Evolutionary conservation across 2,888 invertebrate genomes (phyloP).

Genomic region (Scrobipalpa atriplicella): DNA sequence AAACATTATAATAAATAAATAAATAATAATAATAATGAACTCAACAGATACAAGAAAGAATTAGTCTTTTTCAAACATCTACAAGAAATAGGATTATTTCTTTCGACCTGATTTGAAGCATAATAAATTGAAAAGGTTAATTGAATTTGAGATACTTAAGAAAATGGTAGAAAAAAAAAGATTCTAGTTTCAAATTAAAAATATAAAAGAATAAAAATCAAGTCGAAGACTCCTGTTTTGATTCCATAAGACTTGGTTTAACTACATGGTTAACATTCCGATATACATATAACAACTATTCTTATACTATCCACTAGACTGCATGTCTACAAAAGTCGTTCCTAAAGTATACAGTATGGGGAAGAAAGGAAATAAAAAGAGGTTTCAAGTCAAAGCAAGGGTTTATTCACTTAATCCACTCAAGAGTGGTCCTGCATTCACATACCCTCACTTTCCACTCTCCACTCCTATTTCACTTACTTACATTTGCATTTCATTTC

Average conservation of each 20-base stretch:
- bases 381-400: slow-evolving; percentile 12
- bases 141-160: too few species aligned
- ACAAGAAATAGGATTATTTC: background rate
- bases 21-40: background rate
- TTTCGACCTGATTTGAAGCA: too few species aligned
- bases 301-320: background rate
- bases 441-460: slow-evolving; percentile 38
- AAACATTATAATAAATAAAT: background rate
- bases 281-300: background rate
- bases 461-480: slow-evolving; percentile 49
- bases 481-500: slow-evolving; percentile 78
- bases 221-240: too few species aligned
- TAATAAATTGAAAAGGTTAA: too few species aligned
- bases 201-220: too few species aligned
- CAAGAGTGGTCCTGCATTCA: slow-evolving; percentile 26
- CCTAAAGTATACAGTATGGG: too few species aligned
- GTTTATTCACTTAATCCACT: slow-evolving; percentile 29
- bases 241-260: too few species aligned
- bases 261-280: too few species aligned
- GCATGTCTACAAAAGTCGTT: too few species aligned
- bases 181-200: too few species aligned
- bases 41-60: background rate
- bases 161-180: too few species aligned
- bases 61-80: background rate
- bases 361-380: background rate